Evolutionary conservation across 2,888 invertebrate species (phyloP), one percentile per base, ranked within the genome.

Genomic region (Drosophila limbata): DNA sequence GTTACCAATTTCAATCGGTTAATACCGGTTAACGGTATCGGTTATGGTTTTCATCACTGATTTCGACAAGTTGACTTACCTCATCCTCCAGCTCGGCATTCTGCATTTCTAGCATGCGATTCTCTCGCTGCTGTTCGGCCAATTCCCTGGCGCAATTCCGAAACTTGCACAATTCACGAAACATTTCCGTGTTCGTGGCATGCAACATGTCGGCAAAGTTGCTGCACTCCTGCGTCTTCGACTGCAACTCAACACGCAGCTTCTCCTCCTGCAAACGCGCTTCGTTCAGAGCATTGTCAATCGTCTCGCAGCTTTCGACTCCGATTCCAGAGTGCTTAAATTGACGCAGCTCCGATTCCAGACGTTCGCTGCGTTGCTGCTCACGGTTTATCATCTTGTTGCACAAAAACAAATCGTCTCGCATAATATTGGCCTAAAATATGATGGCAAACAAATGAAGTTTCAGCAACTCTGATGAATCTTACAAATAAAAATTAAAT

Each of bases 31-130:
- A 25, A 6, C 25, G 25, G 25, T 25, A 25, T 25, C 25, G 25
- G 25, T 25, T 25, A 25, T 1, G 5, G 25, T 1, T 0, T 25
- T 5, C 5, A 25, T 5, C 5, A 5, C 25, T 25, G 1, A 13
- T 33, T 8, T 4, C 0, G 2, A 50, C 8, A 28, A 8, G 1
- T 2, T 2, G 0, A n/a, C 19, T 45, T 6, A 78, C 77, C 45
- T 81, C 59, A 31, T 76, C 53, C 39, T 65, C 66, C 13, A 81
- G 53, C 6, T 78, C 64, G 13, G 21, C 42, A 44, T 79, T 81
- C 0, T 25, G 19, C 4, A 53, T 28, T 37, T 80, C 73, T 3
- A 80, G 45, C 0, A 40, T 1, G 0, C 37, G 21, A 40, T 61
- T 56, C 0, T 52, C 28, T 8, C 59, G 57, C 48, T 80, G 81